phyloP scores from a whole-genome alignment of 2,797 vertebrate species.

The Coluber constrictor region DNA sequence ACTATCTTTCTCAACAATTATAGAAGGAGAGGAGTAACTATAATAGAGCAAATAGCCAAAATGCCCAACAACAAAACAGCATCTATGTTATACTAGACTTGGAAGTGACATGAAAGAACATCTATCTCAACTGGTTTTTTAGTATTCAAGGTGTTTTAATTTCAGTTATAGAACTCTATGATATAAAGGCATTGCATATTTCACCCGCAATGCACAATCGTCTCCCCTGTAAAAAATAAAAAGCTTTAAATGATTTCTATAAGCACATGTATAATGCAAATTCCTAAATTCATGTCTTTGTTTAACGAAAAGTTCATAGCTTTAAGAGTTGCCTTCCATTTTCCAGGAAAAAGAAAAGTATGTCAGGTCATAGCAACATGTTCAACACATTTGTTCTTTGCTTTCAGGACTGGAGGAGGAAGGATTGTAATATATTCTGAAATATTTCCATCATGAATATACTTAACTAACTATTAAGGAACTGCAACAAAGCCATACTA shows the following conservation, averaged over 20 bases:
- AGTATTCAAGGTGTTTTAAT: not conserved
- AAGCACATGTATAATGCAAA: not conserved
- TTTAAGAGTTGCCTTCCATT: constrained; percentile 58
- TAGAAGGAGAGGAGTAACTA: not conserved
- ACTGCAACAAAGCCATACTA: constrained; percentile 3
- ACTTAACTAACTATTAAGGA: constrained; percentile 1
- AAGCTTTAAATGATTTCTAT: not conserved
- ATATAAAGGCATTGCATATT: not conserved
- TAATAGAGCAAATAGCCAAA: not conserved
- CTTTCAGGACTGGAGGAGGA: constrained; percentile 50
- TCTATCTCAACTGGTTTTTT: not conserved
- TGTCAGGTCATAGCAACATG: constrained; percentile 50
- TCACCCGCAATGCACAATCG: accelerated
- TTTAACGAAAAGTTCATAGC: constrained; percentile 37
- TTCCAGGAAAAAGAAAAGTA: constrained; percentile 49
- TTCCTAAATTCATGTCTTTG: not conserved
- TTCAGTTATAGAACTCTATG: not conserved
- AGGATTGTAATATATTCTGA: constrained; percentile 59
- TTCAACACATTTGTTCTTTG: constrained; percentile 51
- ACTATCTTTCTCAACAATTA: not conserved
- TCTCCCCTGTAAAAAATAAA: not conserved
- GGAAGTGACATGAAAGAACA: not conserved
- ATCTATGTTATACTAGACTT: not conserved
- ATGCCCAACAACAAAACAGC: not conserved
- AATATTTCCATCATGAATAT: constrained; percentile 50